Percentiles rank a stretch among this genome's conserved stretches.
These are phyloP conservation scores for Camponotus pennsylvanicus DNA, from an alignment of 1,140 invertebrate genomes.

Conservation along the genomic window DNA sequence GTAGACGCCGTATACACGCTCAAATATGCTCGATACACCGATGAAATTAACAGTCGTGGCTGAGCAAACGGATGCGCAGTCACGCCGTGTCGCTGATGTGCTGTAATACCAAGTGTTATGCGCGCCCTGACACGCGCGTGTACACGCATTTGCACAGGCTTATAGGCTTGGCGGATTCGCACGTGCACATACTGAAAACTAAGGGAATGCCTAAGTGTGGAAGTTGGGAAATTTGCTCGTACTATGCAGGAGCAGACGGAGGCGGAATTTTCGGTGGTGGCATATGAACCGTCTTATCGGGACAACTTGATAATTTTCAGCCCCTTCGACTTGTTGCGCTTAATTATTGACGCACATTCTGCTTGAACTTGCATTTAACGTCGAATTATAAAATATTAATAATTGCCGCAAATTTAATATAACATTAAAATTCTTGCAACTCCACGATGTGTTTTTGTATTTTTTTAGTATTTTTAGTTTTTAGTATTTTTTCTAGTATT, in stretches of 20 bases:
- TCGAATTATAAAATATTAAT: not conserved
- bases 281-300: not conserved
- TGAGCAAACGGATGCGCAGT: conserved; percentile 55
- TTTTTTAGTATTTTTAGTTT: not conserved
- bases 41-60: conserved; percentile 56
- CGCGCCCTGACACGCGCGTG: conserved; percentile 48
- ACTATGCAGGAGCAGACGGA: not conserved
- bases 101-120: conserved; percentile 54
- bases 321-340: not conserved
- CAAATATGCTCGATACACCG: conserved; percentile 61
- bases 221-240: not conserved
- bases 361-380: not conserved
- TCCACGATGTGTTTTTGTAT: not conserved
- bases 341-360: not conserved
- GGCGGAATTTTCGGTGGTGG: not conserved
- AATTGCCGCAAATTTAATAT: not conserved
- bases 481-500: no score
- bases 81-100: conserved; percentile 47
- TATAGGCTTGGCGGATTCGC: conserved; percentile 27
- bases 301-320: not conserved
- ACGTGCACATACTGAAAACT: conserved; percentile 22
- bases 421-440: not conserved
- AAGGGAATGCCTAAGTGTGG: conserved; percentile 2
- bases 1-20: conserved; percentile 39
- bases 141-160: conserved; percentile 40